phyloP scores from a whole-genome alignment of 2,888 invertebrate genomes.

The Adelphocoris suturalis region DNA sequence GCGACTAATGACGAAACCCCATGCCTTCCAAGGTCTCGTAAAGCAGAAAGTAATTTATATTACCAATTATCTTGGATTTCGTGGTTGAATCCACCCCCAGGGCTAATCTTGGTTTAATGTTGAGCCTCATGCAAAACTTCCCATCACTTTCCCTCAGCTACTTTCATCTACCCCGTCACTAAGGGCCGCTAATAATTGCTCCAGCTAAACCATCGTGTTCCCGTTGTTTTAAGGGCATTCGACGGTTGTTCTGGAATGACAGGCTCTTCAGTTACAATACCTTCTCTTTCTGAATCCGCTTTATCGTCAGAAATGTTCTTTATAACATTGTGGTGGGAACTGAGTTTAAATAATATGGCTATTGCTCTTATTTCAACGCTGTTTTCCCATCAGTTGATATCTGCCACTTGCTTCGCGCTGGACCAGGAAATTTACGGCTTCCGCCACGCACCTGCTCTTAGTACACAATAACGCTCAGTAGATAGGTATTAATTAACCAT shows the following conservation, averaged over 20 bases:
- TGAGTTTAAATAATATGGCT: no score
- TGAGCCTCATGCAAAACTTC: constrained; percentile 45
- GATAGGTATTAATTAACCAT: no score
- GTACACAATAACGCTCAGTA: no score
- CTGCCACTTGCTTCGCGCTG: no score
- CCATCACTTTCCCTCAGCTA: background rate
- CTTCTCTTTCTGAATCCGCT: no score
- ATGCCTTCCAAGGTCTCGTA: background rate
- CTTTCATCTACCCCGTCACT: background rate
- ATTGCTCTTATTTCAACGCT: no score
- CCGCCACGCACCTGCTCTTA: no score
- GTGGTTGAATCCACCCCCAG: constrained; percentile 13
- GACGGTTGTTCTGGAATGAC: background rate
- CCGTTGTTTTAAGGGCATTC: background rate
- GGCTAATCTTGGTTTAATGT: constrained; percentile 58
- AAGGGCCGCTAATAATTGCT: background rate
- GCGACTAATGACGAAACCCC: background rate
- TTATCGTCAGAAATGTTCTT: no score
- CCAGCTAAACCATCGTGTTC: background rate
- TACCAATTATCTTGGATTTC: constrained; percentile 59
- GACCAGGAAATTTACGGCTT: no score
- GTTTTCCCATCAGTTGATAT: no score
- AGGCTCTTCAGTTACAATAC: background rate
- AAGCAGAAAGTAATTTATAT: constrained; percentile 46
- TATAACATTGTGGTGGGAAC: no score